Base-by-base conservation (phyloP, 92 coral and sea anemone genomes). In the Zoanthus solanderi region DNA sequence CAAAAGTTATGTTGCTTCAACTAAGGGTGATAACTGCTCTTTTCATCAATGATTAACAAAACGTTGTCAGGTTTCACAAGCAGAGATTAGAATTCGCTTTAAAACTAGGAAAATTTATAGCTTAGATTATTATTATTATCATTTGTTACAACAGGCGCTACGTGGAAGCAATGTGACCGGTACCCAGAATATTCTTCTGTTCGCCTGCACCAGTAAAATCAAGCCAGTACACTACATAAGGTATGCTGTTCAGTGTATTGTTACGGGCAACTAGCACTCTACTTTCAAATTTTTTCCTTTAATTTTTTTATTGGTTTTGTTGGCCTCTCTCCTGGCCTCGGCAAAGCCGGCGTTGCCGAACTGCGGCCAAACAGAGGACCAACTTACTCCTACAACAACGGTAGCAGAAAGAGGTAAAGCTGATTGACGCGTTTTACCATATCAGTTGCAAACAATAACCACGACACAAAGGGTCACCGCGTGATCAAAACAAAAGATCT, bases 161-260 rank as follows among this genome's bases (percentile, higher is more conserved):
- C 94, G 98, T 50, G 98, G 98, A 17, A 92, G 91, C 17, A 95
- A 95, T 71, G 98, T 95, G 8, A 89, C 60, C 14, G 98, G 96
- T 44, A 95, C 98, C n/a, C 94, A 93, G 86, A 95, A 95, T 63
- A 63, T 93, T 31, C 73, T 95, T 58, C 85, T 95, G 29, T 95
- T 95, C 71, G 96, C 98, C 11, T 91, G 98, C 57, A 93, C 94
- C 56, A 88, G 96, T 87, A 95, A 95, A 75, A 91, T 95, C 87
- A 95, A 95, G 78, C 98, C 98, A 28, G 73, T 95, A 14, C 93
- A 93, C 57, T 91, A 93, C 78, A 91, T 95, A 83, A 95, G 98
- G 98, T 95, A 84, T 16, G 53, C 77, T 45, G 0, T 7, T 2
- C 2, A 50, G 12, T 50, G 42, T 23, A 23, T 23, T 23, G 23